phyloP scores from a whole-genome alignment of 2,888 invertebrate species.

The Anagyrus pseudococci region DNA sequence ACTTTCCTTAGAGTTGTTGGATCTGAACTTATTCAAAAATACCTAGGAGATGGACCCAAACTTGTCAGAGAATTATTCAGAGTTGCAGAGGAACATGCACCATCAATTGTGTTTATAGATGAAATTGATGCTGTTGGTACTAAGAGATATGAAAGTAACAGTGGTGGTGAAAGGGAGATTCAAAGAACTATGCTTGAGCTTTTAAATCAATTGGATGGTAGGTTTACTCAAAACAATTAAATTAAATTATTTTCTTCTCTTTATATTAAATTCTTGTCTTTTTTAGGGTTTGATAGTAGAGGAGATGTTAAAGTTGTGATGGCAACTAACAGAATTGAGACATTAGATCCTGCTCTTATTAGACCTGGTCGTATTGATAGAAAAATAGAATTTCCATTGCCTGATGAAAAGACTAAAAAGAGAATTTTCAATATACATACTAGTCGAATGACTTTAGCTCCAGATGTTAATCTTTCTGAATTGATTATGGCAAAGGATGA shows the following conservation, averaged over 20 bases:
- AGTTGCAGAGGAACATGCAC: conserved; percentile 99
- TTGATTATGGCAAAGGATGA: conserved; percentile 99
- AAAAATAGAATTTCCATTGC: conserved; percentile 98
- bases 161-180: conserved; percentile 98
- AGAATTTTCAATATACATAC: conserved; percentile 98
- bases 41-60: conserved; percentile 98
- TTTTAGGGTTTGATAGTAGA: conserved; percentile 57
- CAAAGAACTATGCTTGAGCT: conserved; percentile 99
- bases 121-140: conserved; percentile 99
- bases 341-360: conserved; percentile 96
- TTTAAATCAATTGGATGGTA: conserved; percentile 97
- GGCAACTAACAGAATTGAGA: conserved; percentile 98
- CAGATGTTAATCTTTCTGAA: conserved; percentile 96
- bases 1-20: conserved; percentile 98
- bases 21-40: conserved; percentile 99
- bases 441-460: conserved; percentile 96
- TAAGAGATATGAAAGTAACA: conserved; percentile 98
- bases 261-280: neutral
- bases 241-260: conserved; percentile 66
- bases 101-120: conserved; percentile 99
- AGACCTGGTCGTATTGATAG: conserved; percentile 98
- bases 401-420: conserved; percentile 97
- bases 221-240: too few species aligned
- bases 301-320: conserved; percentile 79
- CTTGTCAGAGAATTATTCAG: conserved; percentile 96